Evolutionary conservation across 2,797 vertebrate genomes (phyloP).

Genomic region (Benthosema pterotum): DNA sequence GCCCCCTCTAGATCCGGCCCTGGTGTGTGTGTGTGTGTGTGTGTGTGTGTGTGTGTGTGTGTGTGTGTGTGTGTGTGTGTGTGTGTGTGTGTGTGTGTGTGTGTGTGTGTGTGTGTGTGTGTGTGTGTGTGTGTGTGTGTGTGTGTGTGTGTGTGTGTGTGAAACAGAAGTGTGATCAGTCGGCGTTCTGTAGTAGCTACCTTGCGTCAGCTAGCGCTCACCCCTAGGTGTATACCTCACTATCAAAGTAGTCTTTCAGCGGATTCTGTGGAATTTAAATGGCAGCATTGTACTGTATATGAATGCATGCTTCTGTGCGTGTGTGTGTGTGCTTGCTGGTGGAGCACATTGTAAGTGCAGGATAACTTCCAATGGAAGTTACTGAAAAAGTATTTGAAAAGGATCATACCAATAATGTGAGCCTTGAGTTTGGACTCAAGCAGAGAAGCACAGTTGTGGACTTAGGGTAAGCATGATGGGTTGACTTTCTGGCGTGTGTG

Average conservation of each 20-base stretch:
- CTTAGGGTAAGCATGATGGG: too few species aligned
- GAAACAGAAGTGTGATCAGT: constrained; percentile 28
- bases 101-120: not conserved
- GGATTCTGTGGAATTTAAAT: constrained; percentile 47
- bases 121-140: not conserved
- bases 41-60: constrained; percentile 5
- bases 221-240: constrained; percentile 22
- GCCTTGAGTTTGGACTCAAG: too few species aligned
- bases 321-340: constrained; percentile 7
- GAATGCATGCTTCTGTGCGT: constrained; percentile 30
- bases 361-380: too few species aligned
- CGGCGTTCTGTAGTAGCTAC: constrained; percentile 7
- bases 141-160: not conserved
- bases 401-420: too few species aligned
- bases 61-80: constrained; percentile 13
- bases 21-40: too few species aligned
- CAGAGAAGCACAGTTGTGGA: too few species aligned
- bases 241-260: constrained; percentile 47
- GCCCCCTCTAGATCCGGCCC: too few species aligned
- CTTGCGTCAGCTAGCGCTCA: constrained; percentile 23
- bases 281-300: constrained; percentile 48
- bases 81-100: constrained; percentile 6
- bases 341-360: too few species aligned
- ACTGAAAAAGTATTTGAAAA: too few species aligned
- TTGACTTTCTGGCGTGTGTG: too few species aligned